These are phyloP conservation scores for Agriopis aurantiaria DNA, from an alignment of 2,888 invertebrate species.

Conservation along the genomic window DNA sequence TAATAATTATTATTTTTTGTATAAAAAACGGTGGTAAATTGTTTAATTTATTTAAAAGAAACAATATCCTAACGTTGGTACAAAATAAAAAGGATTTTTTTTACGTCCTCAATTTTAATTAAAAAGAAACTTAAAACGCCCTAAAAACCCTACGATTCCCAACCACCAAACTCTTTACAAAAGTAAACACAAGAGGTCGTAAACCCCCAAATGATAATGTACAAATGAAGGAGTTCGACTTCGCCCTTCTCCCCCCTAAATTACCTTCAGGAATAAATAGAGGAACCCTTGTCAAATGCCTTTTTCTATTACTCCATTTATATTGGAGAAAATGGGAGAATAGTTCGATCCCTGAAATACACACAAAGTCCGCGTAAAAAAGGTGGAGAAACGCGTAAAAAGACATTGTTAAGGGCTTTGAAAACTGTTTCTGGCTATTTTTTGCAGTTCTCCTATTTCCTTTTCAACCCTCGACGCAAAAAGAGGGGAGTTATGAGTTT, in stretches of 20 bases:
- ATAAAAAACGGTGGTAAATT: no score
- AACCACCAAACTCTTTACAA: constrained; percentile 7
- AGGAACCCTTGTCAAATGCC: constrained; percentile 55
- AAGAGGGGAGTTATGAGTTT: no score
- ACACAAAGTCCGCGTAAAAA: constrained; percentile 25
- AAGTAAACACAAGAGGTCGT: constrained; percentile 35
- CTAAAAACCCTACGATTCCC: not conserved
- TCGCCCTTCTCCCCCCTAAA: constrained; percentile 43
- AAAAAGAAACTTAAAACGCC: no score
- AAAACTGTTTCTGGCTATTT: not conserved
- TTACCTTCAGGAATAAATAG: constrained; percentile 57
- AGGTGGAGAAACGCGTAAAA: constrained; percentile 4
- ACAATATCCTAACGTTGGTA: no score
- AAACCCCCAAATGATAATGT: constrained; percentile 43
- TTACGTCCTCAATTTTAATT: no score
- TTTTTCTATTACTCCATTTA: constrained; percentile 55
- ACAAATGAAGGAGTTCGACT: constrained; percentile 44
- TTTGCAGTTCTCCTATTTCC: not conserved
- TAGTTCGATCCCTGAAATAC: constrained; percentile 24
- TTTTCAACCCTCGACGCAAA: not conserved
- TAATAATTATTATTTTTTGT: no score
- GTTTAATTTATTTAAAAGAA: no score
- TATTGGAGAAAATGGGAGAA: constrained; percentile 39
- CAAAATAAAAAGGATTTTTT: no score
- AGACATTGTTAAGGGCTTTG: constrained; percentile 1